Conservation (phyloP, 2,888 invertebrate species). For the Drosophila meridionalis region DNA sequence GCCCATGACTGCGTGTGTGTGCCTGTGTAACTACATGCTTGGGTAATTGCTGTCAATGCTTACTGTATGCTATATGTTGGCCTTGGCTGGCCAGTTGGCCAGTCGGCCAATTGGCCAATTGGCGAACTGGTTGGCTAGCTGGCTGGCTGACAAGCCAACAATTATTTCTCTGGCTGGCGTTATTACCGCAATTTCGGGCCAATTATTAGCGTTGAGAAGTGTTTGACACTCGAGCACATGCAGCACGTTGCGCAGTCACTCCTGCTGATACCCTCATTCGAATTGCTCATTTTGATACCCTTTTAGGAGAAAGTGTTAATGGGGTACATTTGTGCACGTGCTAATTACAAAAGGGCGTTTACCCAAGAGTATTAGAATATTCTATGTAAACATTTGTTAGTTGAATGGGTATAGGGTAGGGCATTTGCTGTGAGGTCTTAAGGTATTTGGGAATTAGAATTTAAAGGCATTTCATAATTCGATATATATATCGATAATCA, state of each 20-base stretch:
- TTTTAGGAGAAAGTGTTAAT: not conserved
- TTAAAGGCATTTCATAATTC: no score
- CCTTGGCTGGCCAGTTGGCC: slow-evolving; percentile 6
- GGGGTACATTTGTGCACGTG: not conserved
- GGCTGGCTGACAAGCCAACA: slow-evolving; percentile 42
- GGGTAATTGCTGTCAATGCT: slow-evolving; percentile 57
- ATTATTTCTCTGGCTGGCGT: slow-evolving; percentile 64
- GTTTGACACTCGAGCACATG: slow-evolving; percentile 26
- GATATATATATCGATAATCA: not conserved
- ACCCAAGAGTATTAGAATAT: not conserved
- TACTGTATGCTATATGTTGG: slow-evolving; percentile 15
- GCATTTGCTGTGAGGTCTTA: not conserved
- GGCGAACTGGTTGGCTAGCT: slow-evolving; percentile 14
- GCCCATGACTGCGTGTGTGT: slow-evolving; percentile 24
- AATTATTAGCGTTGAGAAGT: slow-evolving; percentile 62
- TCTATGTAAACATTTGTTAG: not conserved
- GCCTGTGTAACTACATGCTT: slow-evolving; percentile 30
- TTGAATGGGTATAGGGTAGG: not conserved
- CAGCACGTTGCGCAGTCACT: slow-evolving; percentile 1
- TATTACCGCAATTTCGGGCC: slow-evolving; percentile 59
- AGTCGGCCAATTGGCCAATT: not conserved
- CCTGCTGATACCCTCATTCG: not conserved
- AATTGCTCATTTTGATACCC: slow-evolving; percentile 14
- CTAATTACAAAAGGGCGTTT: not conserved
- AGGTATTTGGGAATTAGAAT: no score